phyloP scores from a whole-genome alignment of 2,113 vertebrate species.

The Protobothrops mucrosquamatus region DNA sequence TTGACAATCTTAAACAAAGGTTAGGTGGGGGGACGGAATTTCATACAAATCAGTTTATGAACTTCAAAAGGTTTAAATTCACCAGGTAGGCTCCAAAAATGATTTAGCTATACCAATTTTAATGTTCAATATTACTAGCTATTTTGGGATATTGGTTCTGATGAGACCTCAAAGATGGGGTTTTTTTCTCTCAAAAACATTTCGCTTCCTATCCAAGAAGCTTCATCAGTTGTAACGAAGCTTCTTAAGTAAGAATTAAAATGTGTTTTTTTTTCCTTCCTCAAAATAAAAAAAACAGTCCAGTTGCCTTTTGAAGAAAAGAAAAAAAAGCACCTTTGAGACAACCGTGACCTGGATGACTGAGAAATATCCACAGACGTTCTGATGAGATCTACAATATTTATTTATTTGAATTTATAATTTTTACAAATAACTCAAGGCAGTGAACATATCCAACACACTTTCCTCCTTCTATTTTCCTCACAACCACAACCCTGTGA shows the following conservation, averaged over 20 bases:
- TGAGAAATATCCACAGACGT: too few relatives aligned
- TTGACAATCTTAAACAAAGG: not conserved
- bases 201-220: too few relatives aligned
- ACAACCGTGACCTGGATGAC: too few relatives aligned
- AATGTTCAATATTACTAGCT: not conserved
- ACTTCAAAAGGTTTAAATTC: not conserved
- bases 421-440: not conserved
- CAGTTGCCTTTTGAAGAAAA: too few relatives aligned
- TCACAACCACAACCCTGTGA: too few relatives aligned
- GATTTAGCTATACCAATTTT: not conserved
- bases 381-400: not conserved
- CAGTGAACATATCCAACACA: not conserved
- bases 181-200: too few relatives aligned
- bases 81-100: not conserved
- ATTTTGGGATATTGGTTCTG: not conserved
- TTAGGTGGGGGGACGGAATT: not conserved
- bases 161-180: too few relatives aligned
- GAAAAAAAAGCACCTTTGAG: too few relatives aligned
- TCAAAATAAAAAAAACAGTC: too few relatives aligned
- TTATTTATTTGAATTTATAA: not conserved
- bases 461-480: not conserved
- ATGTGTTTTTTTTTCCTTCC: too few relatives aligned
- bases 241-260: too few relatives aligned
- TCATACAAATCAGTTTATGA: not conserved
- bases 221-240: too few relatives aligned